Evolutionary conservation across 2,797 vertebrate species (phyloP), one percentile per base, ranked within the genome.

Genomic region (Fringilla coelebs): DNA sequence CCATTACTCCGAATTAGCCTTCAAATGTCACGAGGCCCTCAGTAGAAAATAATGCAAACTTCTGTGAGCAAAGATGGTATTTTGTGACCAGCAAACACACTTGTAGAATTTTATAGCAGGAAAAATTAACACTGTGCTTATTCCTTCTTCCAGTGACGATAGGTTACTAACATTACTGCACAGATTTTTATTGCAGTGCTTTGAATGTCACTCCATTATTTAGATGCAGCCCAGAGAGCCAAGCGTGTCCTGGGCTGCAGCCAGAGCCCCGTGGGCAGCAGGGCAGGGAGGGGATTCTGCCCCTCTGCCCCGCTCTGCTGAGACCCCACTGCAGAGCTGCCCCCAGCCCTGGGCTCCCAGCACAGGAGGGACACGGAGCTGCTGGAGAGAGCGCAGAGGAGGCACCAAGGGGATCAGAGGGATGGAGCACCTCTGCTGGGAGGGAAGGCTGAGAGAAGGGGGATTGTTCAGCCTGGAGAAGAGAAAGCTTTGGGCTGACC

Each of bases 401-500:
- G 41, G 26, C 31, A 25, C 36, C 36, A 36, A 36, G 45, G 22
- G 8, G 48, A 25, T 17, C 24, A 54, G 34, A 14, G 20, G 17
- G 25, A n/a, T 5, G 7, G 25, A 77, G 4, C 17, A 3, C 29
- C 9, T 46, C 55, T 68, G 1, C 6, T 34, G 1, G 4, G 34
- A 6, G 29, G 24, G 9, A 70, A 54, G 40, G 20, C 17, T 46
- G 9, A 34, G 55, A 54, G 6, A 76, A 70, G 8, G 12, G 31
- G 25, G 3, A 14, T 62, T 62, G 6, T 6, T 70, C 48, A 48
- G 25, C 31, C 17, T 48, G 48, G 9, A 70, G 25, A 15, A 51
- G 3, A 17, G 20, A 45, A 60, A 2, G 0, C 6, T 70, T 48
- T 26, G 7, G 2, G 31, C 6, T 6, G 5, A 34, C 20, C 14